phyloP scores from a whole-genome alignment of 2,888 invertebrate species.

The Malthinus flaveolus region DNA sequence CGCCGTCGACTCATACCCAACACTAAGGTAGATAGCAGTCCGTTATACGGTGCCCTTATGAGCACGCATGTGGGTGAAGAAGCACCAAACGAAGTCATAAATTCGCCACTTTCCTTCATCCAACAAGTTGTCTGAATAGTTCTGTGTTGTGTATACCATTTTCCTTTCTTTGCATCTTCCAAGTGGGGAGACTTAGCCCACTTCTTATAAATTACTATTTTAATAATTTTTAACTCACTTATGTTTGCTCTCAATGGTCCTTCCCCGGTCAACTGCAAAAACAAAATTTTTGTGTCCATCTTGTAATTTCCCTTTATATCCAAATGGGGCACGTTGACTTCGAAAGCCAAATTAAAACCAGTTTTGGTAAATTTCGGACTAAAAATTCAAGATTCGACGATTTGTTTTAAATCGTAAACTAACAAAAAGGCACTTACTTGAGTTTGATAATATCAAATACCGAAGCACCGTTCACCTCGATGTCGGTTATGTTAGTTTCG shows the following conservation, averaged over 20 bases:
- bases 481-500: slow-evolving; percentile 13
- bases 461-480: slow-evolving; percentile 9
- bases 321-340: slow-evolving; percentile 8
- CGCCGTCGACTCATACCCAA: no score
- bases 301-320: slow-evolving; percentile 9
- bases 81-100: no score
- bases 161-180: no score
- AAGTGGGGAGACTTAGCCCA: no score
- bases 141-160: no score
- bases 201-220: not conserved
- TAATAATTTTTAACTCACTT: slow-evolving; percentile 11
- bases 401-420: not conserved
- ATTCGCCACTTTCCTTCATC: no score
- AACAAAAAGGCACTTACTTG: slow-evolving; percentile 2
- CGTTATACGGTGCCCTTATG: no score
- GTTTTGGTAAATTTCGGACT: slow-evolving; percentile 15
- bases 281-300: slow-evolving; percentile 19
- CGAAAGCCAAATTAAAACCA: slow-evolving; percentile 11
- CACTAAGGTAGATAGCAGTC: no score
- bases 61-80: no score
- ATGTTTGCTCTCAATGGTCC: slow-evolving; percentile 17
- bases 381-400: not conserved
- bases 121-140: no score
- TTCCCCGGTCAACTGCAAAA: slow-evolving; percentile 16
- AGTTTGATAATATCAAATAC: slow-evolving; percentile 12